Base-by-base conservation (phyloP, 2,113 vertebrate species). In the Prunella himalayana region DNA sequence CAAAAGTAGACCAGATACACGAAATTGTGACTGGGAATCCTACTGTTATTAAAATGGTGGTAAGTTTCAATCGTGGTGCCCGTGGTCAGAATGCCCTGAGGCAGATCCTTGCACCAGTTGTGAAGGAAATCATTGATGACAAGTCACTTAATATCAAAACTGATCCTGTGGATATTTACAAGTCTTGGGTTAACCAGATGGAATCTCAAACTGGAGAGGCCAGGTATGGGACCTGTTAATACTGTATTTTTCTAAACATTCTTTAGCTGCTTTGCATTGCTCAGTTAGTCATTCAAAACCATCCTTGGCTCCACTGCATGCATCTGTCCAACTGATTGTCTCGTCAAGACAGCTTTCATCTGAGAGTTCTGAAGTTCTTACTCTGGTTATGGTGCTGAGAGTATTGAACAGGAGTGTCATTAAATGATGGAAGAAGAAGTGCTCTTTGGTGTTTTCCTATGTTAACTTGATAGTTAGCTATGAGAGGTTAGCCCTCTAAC, bases 121-220 rank as follows among this genome's bases (percentile, higher is more conserved):
- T 99, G 94, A 99, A 99, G 94, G 99, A 99, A 97, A 99, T 99
- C 90, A 99, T 99, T 95, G 99, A 99, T 15, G 99, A 99, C 97
- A 99, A 99, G 73, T 95, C 98, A 8, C 98, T 99, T 66, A 99
- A 99, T 97, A 99, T 99, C 97, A 99, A 99, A 97, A 99, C 99
- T 0, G 99, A 99, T 95, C 99, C 99, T 0, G 99, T 99, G 94
- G 99, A 99, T 95, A 99, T 99, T 89, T 99, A 99, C 95, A 99
- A 99, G 95, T 98, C 99, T 63, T 99, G 99, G 99, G 99, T 99
- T 51, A 99, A 99, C 97, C 99, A 99, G 97, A 99, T 99, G 99
- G 99, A 99, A 94, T 99, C 99, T 35, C 99, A 99, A 91, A 99
- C 99, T 0, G 99, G 99, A 65, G 99, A 99, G 92, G 99, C 99